A percentile compares a stretch with the other conserved stretches of the same genome.
phyloP scores from a whole-genome alignment of 2,888 invertebrate species.

The Cacoxenus indagator region DNA sequence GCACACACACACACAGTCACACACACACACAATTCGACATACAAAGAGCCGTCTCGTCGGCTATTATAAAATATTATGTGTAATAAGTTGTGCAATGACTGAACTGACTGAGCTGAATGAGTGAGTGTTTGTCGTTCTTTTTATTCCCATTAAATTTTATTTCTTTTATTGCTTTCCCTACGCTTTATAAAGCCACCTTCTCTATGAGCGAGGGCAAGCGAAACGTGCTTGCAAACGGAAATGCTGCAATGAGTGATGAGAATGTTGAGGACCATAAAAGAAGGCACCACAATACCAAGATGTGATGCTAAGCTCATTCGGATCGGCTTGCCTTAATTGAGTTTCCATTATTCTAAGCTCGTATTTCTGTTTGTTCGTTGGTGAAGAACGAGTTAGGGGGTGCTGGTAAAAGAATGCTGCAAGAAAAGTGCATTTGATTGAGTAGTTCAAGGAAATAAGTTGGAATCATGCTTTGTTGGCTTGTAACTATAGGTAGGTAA shows the following conservation, averaged over 20 bases:
- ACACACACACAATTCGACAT: too few species aligned
- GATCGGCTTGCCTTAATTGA: constrained; percentile 56
- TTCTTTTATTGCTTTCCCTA: constrained; percentile 19
- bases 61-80: constrained; percentile 41
- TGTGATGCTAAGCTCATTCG: neutral
- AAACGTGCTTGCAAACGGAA: constrained; percentile 9
- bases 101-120: neutral
- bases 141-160: constrained; percentile 20
- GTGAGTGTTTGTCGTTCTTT: constrained; percentile 1
- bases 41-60: constrained; percentile 26
- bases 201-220: neutral
- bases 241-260: neutral
- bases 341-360: constrained; percentile 50
- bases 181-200: neutral
- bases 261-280: neutral
- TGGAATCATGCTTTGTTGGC: neutral
- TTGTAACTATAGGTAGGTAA: neutral
- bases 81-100: constrained; percentile 26
- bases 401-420: too few species aligned
- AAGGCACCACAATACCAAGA: neutral
- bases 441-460: neutral
- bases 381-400: too few species aligned
- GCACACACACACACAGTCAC: too few species aligned
- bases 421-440: constrained; percentile 18
- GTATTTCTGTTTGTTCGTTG: constrained; percentile 13